Percentiles rank a stretch among this genome's conserved stretches.
phyloP scores from a whole-genome alignment of 2,888 invertebrate genomes.

The Nomada ferruginata region DNA sequence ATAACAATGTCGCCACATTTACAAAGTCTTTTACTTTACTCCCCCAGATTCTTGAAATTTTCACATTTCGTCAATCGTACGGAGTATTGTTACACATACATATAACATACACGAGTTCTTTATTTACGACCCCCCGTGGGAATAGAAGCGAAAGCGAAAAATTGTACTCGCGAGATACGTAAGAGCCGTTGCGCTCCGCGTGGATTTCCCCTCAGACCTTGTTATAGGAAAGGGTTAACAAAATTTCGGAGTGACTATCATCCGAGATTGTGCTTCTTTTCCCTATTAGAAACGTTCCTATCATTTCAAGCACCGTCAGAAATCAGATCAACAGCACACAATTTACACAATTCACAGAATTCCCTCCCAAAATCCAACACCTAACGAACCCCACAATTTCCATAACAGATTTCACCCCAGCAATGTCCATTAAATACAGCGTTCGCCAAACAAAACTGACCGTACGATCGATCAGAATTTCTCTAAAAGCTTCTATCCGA shows the following conservation, averaged over 20 bases:
- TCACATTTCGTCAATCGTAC: background rate
- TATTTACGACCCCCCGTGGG: background rate
- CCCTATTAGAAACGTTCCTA: conserved; percentile 36
- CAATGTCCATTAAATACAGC: too few relatives aligned
- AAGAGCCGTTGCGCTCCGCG: conserved; percentile 5
- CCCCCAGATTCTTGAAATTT: conserved; percentile 16
- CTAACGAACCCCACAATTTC: too few relatives aligned
- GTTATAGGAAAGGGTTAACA: conserved; percentile 20
- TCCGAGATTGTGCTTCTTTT: background rate
- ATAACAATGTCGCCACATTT: background rate
- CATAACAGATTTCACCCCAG: too few relatives aligned
- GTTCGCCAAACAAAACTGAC: background rate
- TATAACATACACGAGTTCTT: background rate
- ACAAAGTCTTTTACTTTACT: background rate
- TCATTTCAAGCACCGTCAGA: background rate
- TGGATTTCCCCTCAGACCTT: conserved; percentile 18
- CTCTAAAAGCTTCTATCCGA: background rate
- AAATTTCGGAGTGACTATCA: background rate
- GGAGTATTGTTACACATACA: background rate
- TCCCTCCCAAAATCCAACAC: too few relatives aligned
- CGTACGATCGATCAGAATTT: conserved; percentile 17
- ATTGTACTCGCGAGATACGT: conserved; percentile 10
- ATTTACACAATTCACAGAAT: too few relatives aligned
- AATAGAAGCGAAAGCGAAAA: background rate
- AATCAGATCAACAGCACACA: background rate